Evolutionary conservation across 2,113 vertebrate species (phyloP).

Genomic region (Manacus vitellinus): DNA sequence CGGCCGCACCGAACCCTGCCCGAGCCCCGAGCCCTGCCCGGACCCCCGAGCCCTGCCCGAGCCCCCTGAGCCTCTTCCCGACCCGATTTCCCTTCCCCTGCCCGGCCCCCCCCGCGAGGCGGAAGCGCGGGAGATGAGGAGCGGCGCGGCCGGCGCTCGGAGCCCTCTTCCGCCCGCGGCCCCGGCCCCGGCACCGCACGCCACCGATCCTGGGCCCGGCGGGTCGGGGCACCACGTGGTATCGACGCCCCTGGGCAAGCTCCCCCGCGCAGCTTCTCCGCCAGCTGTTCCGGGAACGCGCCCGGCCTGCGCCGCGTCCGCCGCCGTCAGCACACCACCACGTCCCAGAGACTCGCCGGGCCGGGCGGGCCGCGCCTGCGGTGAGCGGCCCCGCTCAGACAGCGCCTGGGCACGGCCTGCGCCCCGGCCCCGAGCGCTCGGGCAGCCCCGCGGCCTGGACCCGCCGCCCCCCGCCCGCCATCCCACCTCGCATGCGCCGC

Average conservation of each 20-base stretch:
- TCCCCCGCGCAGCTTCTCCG: constrained; percentile 79
- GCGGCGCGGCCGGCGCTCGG: not conserved
- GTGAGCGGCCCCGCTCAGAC: not conserved
- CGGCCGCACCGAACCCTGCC: not conserved
- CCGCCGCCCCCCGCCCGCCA: too few species aligned
- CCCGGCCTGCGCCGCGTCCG: constrained; percentile 81
- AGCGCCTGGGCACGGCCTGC: too few species aligned
- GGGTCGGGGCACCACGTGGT: constrained; percentile 87
- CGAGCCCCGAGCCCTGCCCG: not conserved
- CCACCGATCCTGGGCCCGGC: constrained; percentile 84
- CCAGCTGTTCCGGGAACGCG: constrained; percentile 85
- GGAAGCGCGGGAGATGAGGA: not conserved
- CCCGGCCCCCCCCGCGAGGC: not conserved
- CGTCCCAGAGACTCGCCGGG: constrained; percentile 85
- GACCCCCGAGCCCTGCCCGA: too few species aligned
- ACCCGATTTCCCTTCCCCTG: not conserved
- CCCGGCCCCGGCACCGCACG: not conserved
- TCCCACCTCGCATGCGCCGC: too few species aligned
- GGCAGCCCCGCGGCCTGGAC: too few species aligned
- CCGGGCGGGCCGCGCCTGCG: constrained; percentile 71
- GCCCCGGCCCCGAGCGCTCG: too few species aligned
- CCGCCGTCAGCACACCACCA: constrained; percentile 86
- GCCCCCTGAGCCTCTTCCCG: not conserved
- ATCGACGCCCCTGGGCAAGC: constrained; percentile 83
- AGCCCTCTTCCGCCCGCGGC: too few species aligned